These are phyloP conservation scores for Aleadryas rufinucha DNA, from an alignment of 2,113 vertebrate species.

Conservation along the genomic window DNA sequence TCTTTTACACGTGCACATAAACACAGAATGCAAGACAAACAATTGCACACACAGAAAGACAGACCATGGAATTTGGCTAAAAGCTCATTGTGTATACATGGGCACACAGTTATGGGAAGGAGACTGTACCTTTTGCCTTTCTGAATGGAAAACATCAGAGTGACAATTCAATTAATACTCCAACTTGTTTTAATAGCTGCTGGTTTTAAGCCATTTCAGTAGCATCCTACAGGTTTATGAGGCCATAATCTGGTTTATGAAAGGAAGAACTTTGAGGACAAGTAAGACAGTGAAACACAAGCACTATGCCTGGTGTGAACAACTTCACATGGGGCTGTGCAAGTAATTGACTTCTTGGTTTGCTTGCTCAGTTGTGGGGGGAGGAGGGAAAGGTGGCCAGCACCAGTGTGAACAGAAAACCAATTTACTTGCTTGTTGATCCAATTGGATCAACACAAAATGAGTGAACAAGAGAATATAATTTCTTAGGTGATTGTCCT, in stretches of 20 bases:
- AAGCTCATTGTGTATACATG: background rate
- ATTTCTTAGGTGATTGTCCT: background rate
- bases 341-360: background rate
- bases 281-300: slow-evolving; percentile 43
- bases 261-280: slow-evolving; percentile 54
- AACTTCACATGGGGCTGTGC: background rate
- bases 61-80: background rate
- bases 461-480: background rate
- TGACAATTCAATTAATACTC: slow-evolving; percentile 60
- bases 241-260: slow-evolving; percentile 58
- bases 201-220: slow-evolving; percentile 65
- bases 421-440: background rate
- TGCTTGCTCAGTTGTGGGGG: background rate
- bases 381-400: background rate
- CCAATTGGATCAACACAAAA: background rate
- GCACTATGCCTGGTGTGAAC: background rate
- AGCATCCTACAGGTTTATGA: slow-evolving; percentile 54
- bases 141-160: slow-evolving; percentile 49
- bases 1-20: background rate
- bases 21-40: background rate
- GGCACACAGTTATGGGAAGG: background rate
- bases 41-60: fast-evolving
- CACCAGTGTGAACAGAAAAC: background rate
- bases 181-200: slow-evolving; percentile 59
- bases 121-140: slow-evolving; percentile 45